A percentile compares a stretch with the other conserved stretches of the same genome.
Conservation (phyloP, 2,888 invertebrate species). For the Allophyes oxyacanthae region DNA sequence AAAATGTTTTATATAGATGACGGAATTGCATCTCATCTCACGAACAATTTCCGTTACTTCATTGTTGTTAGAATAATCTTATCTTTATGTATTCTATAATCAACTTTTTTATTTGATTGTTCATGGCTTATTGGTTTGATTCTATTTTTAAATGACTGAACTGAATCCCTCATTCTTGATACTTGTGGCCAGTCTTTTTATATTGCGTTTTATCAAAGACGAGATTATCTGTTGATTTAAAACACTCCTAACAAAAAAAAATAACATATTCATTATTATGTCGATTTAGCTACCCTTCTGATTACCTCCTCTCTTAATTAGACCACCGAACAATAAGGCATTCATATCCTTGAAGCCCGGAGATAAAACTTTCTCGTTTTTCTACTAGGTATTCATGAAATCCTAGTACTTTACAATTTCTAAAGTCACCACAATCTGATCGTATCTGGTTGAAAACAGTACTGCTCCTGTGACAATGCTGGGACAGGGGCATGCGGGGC, state of each 20-base stretch:
- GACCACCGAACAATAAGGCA: too few relatives aligned
- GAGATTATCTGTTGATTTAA: too few relatives aligned
- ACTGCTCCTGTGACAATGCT: slow-evolving; percentile 64
- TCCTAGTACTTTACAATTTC: slow-evolving; percentile 43
- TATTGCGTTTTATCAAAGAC: too few relatives aligned
- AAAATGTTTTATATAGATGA: slow-evolving; percentile 34
- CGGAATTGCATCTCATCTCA: slow-evolving; percentile 4
- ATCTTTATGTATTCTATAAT: too few relatives aligned
- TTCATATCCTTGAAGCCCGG: too few relatives aligned
- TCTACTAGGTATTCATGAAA: slow-evolving; percentile 7
- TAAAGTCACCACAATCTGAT: slow-evolving; percentile 51
- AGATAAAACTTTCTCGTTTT: too few relatives aligned
- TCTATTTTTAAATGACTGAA: neutral
- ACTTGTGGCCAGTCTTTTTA: too few relatives aligned
- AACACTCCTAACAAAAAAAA: too few relatives aligned
- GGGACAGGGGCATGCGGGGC: slow-evolving; percentile 42
- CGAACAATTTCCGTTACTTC: slow-evolving; percentile 9
- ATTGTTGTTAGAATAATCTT: neutral
- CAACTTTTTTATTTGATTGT: neutral
- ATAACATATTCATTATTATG: too few relatives aligned
- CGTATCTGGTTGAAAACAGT: slow-evolving; percentile 59
- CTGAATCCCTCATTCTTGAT: neutral
- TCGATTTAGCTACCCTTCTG: too few relatives aligned
- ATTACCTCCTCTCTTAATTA: too few relatives aligned
- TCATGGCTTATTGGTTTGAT: slow-evolving; percentile 6